phyloP scores from a whole-genome alignment of 2,113 vertebrate species.

The Monarcha castaneiventris region DNA sequence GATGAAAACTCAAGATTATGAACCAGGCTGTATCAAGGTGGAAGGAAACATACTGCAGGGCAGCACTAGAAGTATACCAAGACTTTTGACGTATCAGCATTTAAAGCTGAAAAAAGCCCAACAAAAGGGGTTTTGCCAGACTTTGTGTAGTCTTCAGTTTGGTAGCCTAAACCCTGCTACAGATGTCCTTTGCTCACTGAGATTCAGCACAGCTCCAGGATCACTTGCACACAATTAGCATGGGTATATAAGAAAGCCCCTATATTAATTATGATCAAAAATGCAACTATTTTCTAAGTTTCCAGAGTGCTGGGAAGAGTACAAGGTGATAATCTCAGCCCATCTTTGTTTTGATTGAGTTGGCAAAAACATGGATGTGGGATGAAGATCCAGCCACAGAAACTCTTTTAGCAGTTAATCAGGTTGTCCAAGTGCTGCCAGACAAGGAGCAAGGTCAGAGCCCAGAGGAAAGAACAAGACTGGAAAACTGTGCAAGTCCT shows the following conservation, averaged over 20 bases:
- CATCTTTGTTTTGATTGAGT: neutral
- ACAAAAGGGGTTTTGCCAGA: neutral
- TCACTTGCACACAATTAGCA: neutral
- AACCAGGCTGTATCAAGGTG: neutral
- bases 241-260: neutral
- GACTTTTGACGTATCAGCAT: neutral
- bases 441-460: neutral
- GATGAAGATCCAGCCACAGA: neutral
- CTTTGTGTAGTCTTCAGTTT: neutral
- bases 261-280: neutral
- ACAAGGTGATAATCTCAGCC: neutral
- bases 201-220: neutral
- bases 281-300: neutral
- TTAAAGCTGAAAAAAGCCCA: neutral
- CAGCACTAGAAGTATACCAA: neutral
- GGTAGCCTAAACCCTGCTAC: neutral
- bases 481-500: neutral
- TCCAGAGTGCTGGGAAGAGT: neutral
- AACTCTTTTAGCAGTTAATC: neutral
- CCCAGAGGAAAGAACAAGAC: neutral
- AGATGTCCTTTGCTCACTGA: neutral
- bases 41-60: neutral
- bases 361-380: neutral
- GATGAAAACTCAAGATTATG: neutral
- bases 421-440: neutral